Evolutionary conservation across 2,797 vertebrate species (phyloP).

Genomic region (Adelosebastes latens): DNA sequence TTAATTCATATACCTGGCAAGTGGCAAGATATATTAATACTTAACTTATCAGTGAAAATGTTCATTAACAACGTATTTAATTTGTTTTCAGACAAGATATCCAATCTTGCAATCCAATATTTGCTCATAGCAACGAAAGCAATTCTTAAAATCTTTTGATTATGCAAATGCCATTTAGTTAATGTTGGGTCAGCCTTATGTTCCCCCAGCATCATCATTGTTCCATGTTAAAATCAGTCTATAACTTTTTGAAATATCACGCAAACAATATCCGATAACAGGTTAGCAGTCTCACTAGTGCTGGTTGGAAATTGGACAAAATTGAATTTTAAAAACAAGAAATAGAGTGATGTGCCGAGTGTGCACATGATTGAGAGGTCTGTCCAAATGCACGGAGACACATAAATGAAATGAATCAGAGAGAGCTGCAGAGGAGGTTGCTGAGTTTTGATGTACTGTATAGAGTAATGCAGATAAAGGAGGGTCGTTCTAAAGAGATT

Average conservation of each 20-base stretch:
- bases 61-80: neutral
- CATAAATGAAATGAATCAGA: slow-evolving; percentile 23
- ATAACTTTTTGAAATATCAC: no score
- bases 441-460: neutral
- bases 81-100: neutral
- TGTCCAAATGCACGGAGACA: slow-evolving; percentile 16
- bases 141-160: neutral
- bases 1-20: neutral
- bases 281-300: no score
- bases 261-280: no score
- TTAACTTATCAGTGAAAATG: neutral
- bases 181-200: neutral
- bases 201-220: neutral
- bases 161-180: neutral
- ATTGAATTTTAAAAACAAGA: slow-evolving; percentile 14
- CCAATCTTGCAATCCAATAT: neutral
- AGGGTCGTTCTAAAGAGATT: slow-evolving; percentile 13
- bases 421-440: slow-evolving; percentile 16
- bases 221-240: no score
- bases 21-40: neutral
- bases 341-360: slow-evolving; percentile 14
- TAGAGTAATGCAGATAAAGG: slow-evolving; percentile 20
- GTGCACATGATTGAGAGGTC: slow-evolving; percentile 11
- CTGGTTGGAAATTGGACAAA: neutral
- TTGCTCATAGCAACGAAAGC: fast-evolving